phyloP scores from a whole-genome alignment of 2,797 vertebrate genomes.

The Orestias chungarensis region DNA sequence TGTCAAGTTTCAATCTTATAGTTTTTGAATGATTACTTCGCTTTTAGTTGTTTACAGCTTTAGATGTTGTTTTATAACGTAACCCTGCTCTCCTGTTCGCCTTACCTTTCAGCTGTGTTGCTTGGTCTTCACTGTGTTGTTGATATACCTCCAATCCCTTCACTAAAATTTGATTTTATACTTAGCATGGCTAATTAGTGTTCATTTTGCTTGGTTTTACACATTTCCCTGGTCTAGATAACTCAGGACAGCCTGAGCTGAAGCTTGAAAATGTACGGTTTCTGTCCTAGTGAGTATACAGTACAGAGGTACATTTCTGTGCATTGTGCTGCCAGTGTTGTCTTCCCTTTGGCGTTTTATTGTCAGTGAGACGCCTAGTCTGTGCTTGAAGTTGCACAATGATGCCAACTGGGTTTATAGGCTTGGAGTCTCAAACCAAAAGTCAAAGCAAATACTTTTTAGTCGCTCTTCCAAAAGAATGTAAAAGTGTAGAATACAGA shows the following conservation, averaged over 20 bases:
- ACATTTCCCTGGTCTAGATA: background rate
- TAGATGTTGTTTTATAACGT: background rate
- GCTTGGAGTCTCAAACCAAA: slow-evolving; percentile 16
- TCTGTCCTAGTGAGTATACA: slow-evolving; percentile 4
- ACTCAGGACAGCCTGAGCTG: background rate
- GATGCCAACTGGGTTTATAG: slow-evolving; percentile 38
- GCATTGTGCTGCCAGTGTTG: background rate
- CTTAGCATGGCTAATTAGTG: too few species aligned
- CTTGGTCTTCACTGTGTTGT: too few species aligned
- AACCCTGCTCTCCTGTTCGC: background rate
- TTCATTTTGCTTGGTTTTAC: background rate
- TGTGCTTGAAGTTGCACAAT: slow-evolving; percentile 48
- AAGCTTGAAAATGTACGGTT: background rate
- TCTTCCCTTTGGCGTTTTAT: slow-evolving; percentile 29
- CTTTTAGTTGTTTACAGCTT: background rate
- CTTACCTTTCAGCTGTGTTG: too few species aligned
- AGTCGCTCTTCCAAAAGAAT: slow-evolving; percentile 9
- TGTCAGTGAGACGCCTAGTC: slow-evolving; percentile 15
- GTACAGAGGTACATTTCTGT: background rate
- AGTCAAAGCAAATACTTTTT: slow-evolving; percentile 30
- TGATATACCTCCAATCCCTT: too few species aligned
- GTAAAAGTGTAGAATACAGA: slow-evolving; percentile 27
- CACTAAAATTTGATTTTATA: too few species aligned
- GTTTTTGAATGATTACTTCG: background rate
- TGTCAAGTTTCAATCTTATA: too few species aligned